Evolutionary conservation across 2,888 invertebrate species (phyloP), one percentile per base, ranked within the genome.

Genomic region (Dynastes maya): DNA sequence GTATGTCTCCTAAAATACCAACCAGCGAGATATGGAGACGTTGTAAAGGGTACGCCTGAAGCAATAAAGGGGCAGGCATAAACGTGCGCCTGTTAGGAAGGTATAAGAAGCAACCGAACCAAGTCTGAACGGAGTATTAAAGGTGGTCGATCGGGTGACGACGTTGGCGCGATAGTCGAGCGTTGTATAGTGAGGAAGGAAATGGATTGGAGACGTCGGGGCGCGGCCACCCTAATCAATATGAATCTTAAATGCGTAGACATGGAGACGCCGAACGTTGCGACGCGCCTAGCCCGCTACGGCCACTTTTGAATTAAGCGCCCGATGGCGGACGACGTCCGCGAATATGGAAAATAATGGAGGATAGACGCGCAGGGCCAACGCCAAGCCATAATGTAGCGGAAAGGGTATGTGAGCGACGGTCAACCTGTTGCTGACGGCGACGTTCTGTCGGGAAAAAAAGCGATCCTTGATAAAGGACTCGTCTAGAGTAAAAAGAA

Each of bases 211-310:
- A 58, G 71, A 55, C 81, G 79, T 79, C 79, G 76, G 80, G 81
- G 81, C 80, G 81, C 82, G 81, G 81, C 16, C 53, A 11, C 37
- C 78, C 82, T 76, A 77, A 84, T 84, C 84, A 79, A 84, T 84
- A 81, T 80, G 79, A 83, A 81, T 82, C 81, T 82, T 82, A 81
- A 81, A 81, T 72, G 80, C 76, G 81, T 82, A 84, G 84, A 84
- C 84, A 75, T 45, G 77, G 80, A 80, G 84, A 83, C 84, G 84
- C 83, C 83, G 68, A 37, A 29, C 55, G 40, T 65, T 67, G 74
- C 79, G 79, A 77, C 79, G 79, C 65, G 67, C 37, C 29, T 45
- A 5, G 45, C 2, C 2, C 79, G 32, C 32, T 16, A 68, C 29
- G 16, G 37, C 37, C 51, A 76, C 76, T 11, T 45, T 45, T 45